These are phyloP conservation scores for Apis laboriosa DNA, from an alignment of 1,140 invertebrate species.

Conservation along the genomic window DNA sequence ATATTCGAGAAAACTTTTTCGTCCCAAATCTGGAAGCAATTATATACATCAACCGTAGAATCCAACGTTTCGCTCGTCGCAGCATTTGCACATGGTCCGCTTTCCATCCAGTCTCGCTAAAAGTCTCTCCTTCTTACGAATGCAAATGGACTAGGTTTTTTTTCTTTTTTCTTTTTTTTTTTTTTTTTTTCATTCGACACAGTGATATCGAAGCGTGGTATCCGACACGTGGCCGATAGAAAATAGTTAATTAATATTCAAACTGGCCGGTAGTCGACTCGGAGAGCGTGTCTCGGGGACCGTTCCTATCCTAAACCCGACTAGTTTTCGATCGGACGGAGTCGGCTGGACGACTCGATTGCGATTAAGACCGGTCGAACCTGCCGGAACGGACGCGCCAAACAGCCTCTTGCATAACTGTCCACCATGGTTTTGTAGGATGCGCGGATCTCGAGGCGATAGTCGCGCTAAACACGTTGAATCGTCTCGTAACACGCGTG, in stretches of 20 bases:
- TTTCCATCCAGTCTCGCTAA: neutral
- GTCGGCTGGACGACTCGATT: conserved; percentile 45
- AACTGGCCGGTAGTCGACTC: neutral
- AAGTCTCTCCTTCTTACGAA: neutral
- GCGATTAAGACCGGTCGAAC: conserved; percentile 74
- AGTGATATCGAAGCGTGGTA: neutral
- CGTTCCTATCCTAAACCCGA: conserved; percentile 35
- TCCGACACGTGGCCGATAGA: conserved; percentile 24
- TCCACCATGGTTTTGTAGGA: conserved; percentile 42
- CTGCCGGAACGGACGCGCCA: conserved; percentile 61
- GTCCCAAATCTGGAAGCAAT: neutral
- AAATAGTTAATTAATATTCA: conserved; percentile 51
- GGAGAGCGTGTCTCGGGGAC: neutral
- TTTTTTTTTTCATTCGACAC: neutral
- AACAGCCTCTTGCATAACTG: conserved; percentile 66
- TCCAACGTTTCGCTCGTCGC: neutral
- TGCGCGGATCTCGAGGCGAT: conserved; percentile 40
- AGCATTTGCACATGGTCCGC: neutral
- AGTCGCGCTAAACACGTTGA: neutral
- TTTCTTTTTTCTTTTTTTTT: too few relatives aligned
- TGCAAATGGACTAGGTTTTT: conserved; percentile 28
- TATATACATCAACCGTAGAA: neutral
- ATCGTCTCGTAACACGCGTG: neutral
- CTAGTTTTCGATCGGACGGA: conserved; percentile 45
- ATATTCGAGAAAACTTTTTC: too few relatives aligned